Evolutionary conservation across 2,113 vertebrate species (phyloP).

Genomic region (Nematolebias whitei): DNA sequence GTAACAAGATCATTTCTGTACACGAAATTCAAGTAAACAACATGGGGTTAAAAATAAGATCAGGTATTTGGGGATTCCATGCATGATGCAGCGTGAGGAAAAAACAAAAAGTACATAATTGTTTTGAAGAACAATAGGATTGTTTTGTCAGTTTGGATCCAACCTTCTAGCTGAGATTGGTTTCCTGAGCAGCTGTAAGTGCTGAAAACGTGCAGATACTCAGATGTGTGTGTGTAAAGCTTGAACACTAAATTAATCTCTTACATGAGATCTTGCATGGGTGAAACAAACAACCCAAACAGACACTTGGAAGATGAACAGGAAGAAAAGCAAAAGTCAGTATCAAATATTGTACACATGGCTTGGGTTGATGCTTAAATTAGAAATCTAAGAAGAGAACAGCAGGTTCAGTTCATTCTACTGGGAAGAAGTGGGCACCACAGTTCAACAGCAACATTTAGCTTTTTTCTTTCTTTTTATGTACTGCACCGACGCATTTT

Average conservation of each 20-base stretch:
- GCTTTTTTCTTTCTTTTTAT: conserved; percentile 27
- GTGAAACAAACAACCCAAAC: conserved; percentile 42
- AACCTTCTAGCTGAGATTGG: conserved; percentile 63
- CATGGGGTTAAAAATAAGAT: conserved; percentile 63
- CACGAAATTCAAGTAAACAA: conserved; percentile 83
- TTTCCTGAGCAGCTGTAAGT: conserved; percentile 53
- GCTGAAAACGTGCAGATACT: not conserved
- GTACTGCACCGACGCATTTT: conserved; percentile 23
- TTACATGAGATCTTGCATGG: conserved; percentile 28
- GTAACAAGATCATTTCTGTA: conserved; percentile 78
- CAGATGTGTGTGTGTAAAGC: conserved; percentile 46
- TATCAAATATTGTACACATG: conserved; percentile 18
- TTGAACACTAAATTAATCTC: conserved; percentile 46
- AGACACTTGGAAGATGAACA: conserved; percentile 48
- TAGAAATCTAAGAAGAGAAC: conserved; percentile 35
- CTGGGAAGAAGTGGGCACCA: conserved; percentile 41
- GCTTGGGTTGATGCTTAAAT: conserved; percentile 33
- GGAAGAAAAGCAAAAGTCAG: conserved; percentile 11
- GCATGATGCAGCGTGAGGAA: conserved; percentile 57
- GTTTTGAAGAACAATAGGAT: conserved; percentile 37
- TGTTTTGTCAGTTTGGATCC: conserved; percentile 79
- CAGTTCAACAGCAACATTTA: conserved; percentile 46
- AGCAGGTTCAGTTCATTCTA: conserved; percentile 42
- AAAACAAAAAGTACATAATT: conserved; percentile 46
- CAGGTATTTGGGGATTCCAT: conserved; percentile 59